A percentile compares a stretch with the other conserved stretches of the same genome.
Evolutionary conservation across 2,113 vertebrate species (phyloP).

Genomic region (Anhinga rufa): DNA sequence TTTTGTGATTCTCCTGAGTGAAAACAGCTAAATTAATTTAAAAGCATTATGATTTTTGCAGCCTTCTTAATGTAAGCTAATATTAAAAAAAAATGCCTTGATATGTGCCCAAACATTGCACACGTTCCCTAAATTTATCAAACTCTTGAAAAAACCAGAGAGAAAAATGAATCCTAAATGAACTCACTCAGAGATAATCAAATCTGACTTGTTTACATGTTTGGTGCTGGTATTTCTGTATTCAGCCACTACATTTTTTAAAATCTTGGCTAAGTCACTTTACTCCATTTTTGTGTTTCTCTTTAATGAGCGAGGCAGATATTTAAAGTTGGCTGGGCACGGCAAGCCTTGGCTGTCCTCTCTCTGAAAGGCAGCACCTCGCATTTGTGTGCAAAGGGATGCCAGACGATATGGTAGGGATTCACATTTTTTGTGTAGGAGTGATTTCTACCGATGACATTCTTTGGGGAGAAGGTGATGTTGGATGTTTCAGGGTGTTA

Average conservation of each 20-base stretch:
- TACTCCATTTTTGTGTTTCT: slow-evolving; percentile 45
- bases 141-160: neutral
- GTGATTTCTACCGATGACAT: neutral
- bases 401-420: slow-evolving; percentile 3
- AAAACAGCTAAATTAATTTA: neutral
- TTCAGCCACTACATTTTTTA: slow-evolving; percentile 52
- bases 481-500: neutral
- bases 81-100: neutral
- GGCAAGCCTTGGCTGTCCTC: slow-evolving; percentile 51
- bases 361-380: slow-evolving; percentile 43
- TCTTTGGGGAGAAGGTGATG: neutral
- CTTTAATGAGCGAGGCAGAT: slow-evolving; percentile 55
- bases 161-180: slow-evolving; percentile 37
- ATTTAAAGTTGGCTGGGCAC: slow-evolving; percentile 38
- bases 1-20: neutral
- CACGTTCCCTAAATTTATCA: neutral
- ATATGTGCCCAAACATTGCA: neutral
- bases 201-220: slow-evolving; percentile 68
- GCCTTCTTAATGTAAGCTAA: neutral
- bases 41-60: neutral
- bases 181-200: slow-evolving; percentile 62
- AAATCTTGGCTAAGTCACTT: slow-evolving; percentile 43
- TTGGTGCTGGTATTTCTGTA: slow-evolving; percentile 56
- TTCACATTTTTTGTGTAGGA: neutral
- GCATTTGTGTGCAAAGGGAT: neutral